These are phyloP conservation scores for Hypomecis atomaria DNA, from an alignment of 2,888 invertebrate species.

Conservation along the genomic window DNA sequence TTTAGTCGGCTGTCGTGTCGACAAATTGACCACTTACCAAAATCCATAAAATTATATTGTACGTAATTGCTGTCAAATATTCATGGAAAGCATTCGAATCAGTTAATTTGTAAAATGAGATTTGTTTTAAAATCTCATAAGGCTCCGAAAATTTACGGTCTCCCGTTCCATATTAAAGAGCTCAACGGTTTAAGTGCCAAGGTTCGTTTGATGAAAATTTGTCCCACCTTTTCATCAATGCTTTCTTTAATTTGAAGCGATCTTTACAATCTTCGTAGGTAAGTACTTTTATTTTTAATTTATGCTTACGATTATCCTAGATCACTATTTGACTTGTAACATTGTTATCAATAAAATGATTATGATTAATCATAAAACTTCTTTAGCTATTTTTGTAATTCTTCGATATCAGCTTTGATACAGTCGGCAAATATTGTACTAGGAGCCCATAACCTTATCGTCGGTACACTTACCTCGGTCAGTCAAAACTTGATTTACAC, in stretches of 20 bases:
- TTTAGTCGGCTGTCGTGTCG: slow-evolving; percentile 25
- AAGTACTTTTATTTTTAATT: too few relatives aligned
- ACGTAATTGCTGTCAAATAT: slow-evolving; percentile 28
- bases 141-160: not conserved
- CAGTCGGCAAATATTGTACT: slow-evolving; percentile 45
- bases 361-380: too few relatives aligned
- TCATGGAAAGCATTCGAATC: slow-evolving; percentile 18
- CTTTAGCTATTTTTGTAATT: not conserved
- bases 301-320: too few relatives aligned
- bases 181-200: too few relatives aligned
- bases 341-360: too few relatives aligned
- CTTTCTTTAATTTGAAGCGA: too few relatives aligned
- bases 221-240: too few relatives aligned
- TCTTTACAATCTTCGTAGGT: too few relatives aligned
- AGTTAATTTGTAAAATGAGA: slow-evolving; percentile 4
- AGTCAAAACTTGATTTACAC: slow-evolving; percentile 65
- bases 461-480: slow-evolving; percentile 57
- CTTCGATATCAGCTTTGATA: slow-evolving; percentile 18
- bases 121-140: not conserved
- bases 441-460: slow-evolving; percentile 56
- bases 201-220: too few relatives aligned
- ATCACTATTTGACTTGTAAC: too few relatives aligned
- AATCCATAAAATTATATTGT: slow-evolving; percentile 21
- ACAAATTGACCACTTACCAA: slow-evolving; percentile 27
- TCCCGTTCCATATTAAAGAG: not conserved